Base-by-base conservation (phyloP, 2,113 vertebrate species). In the Macaca fascicularis region DNA sequence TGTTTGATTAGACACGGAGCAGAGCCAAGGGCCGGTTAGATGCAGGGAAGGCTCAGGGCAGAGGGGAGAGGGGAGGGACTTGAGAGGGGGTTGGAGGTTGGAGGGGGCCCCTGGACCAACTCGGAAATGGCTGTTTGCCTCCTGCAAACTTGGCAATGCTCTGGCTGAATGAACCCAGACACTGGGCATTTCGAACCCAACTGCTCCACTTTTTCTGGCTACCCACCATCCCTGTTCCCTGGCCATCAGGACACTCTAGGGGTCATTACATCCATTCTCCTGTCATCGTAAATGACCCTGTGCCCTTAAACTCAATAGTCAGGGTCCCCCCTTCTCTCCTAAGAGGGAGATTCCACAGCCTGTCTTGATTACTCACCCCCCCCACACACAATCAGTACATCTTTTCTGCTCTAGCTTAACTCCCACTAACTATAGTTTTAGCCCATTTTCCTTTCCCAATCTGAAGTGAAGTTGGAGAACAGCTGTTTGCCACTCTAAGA, bases 1-100 rank as follows among this genome's bases (percentile, higher is more conserved):
- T 97, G 97, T 98, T 98, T 98, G 98, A 98, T 98, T 97, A 97
- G 96, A 97, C 96, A 75, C 78, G 30, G 96, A 96, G 85, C 85
- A 12, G 75, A 88, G 97, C 97, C 97, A 98, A 95, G 52, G 92
- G 94, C 95, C 30, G 16, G 86, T 89, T 69, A 90, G 96, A 81
- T 50, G 22, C 43, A 90, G 85, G 59, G 70, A 83, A 91, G 81
- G 88, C 96, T 90, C 84, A 27, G 93, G 93, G 92, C 67, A 94
- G 94, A 78, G 93, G 19, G 32, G 76, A 79, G 67, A 57, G 14
- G n/a, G 80, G 48, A 86, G 81, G 80, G 61, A 9, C 81, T 7
- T n/a, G 9, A 59, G 45, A 48, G 70, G 30, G 59, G 59, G 25
- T 3, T 13, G 35, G 69, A 95, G 27, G 70, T 35, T 69, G 67